Base-by-base conservation (phyloP, 2,113 vertebrate genomes). In the Grallaria varia region DNA sequence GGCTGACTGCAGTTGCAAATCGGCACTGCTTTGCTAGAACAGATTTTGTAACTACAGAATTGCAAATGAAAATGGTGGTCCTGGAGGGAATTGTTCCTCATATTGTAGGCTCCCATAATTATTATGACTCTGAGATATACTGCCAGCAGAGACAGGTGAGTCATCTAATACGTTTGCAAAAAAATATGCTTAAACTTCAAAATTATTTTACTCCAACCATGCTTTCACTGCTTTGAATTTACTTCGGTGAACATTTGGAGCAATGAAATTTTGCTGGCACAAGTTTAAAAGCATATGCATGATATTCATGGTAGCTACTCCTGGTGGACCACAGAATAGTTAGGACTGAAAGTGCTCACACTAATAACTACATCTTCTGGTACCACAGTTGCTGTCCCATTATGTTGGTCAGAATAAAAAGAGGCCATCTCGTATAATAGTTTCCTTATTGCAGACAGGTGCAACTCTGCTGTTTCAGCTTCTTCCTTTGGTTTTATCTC, bases 211-310 rank as follows among this genome's bases (percentile, higher is more conserved):
- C 23, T 64, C 44, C 21, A 50, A 2, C 23, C 23, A 28, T 49
- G n/a, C 20, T 62, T 89, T 89, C 21, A 63, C 14, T 28, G 42
- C 37, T 58, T 77, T 87, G 69, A 71, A 49, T 91, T 95, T 75
- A 84, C 69, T 72, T 79, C 44, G 53, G 30, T 78, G 84, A 92
- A 73, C 71, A 94, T 79, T 66, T 97, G 93, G 71, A 92, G 53
- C 30, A 74, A 76, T 37, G 16, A 91, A 80, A 79, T 93, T 84
- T 73, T 82, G 58, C 53, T 93, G 77, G 84, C 74, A 68, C 31
- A 78, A 79, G 7, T 53, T 64, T 84, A 84, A 91, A 95, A 91
- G 16, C 53, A 58, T 72, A 69, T 33, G 28, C 23, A 60, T 35
- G n/a, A 53, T 82, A 75, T 64, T 58, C 80, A 75, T 45, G 20